A percentile compares a stretch with the other conserved stretches of the same genome.
These are phyloP conservation scores for Cataglyphis livida DNA, from an alignment of 2,888 invertebrate species.

Conservation along the genomic window DNA sequence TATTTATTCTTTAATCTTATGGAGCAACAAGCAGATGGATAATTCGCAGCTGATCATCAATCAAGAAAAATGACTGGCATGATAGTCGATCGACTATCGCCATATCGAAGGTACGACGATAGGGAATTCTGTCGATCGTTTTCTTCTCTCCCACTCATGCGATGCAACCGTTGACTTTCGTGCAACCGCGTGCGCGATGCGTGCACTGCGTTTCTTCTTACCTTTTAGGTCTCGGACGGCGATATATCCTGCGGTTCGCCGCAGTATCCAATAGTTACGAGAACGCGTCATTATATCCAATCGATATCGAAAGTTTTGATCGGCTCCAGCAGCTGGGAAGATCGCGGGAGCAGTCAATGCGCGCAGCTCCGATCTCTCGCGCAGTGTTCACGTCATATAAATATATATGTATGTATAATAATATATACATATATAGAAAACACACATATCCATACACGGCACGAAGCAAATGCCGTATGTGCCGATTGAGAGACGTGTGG, in stretches of 20 bases:
- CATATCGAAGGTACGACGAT: slow-evolving; percentile 17
- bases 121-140: slow-evolving; percentile 42
- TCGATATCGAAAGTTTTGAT: slow-evolving; percentile 81
- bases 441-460: slow-evolving; percentile 33
- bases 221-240: slow-evolving; percentile 64
- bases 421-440: background rate
- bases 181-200: slow-evolving; percentile 59
- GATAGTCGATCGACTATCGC: slow-evolving; percentile 28
- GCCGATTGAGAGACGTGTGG: slow-evolving; percentile 63
- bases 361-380: slow-evolving; percentile 46
- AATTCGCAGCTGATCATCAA: background rate
- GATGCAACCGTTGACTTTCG: slow-evolving; percentile 57
- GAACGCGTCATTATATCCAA: slow-evolving; percentile 80
- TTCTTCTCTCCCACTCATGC: slow-evolving; percentile 55
- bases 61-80: slow-evolving; percentile 33
- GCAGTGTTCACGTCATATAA: background rate
- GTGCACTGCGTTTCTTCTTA: slow-evolving; percentile 64
- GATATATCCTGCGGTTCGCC: slow-evolving; percentile 79
- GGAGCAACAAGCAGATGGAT: slow-evolving; percentile 1
- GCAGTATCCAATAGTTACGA: slow-evolving; percentile 82
- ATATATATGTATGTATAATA: slow-evolving; percentile 7
- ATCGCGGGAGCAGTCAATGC: slow-evolving; percentile 54
- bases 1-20: background rate
- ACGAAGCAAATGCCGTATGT: slow-evolving; percentile 57
- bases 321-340: slow-evolving; percentile 72